Base-by-base conservation (phyloP, 2,113 vertebrate genomes). In the Burhinus oedicnemus region DNA sequence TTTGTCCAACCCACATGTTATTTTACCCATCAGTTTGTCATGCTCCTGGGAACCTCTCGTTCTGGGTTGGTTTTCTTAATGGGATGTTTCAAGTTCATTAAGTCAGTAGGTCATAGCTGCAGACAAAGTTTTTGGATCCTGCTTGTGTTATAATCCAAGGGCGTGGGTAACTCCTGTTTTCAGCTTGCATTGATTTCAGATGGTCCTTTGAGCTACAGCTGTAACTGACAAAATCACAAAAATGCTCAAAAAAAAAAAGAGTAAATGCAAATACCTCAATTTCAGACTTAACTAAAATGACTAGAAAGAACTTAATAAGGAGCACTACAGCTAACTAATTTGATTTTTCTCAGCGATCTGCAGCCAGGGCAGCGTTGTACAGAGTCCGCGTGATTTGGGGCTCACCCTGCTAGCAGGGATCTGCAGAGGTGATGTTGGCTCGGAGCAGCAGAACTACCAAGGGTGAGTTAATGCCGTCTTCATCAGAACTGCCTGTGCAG, bases 81-180 rank as follows among this genome's bases (percentile, higher is more conserved):
- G 72, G 44, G 12, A 21, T 71, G 23, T 93, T 96, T 96, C 77
- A 64, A 79, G 87, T 94, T 96, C 89, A 87, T 64, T 76, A 72
- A 91, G 52, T 68, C 87, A 51, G 29, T 38, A 47, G 51, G 55
- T 69, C 72, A 14, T 26, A 47, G 71, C 8, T 88, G 16, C 32
- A 68, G 57, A 23, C 17, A 32, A 60, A 76, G 40, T 15, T 83
- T 94, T 93, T 91, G 25, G 90, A 62, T 69, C 49, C 18, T 51
- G 10, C 26, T 68, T 62, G 36, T 65, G 26, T 72, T 93, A 11
- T 11, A 54, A 34, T 70, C 62, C 58, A 69, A 69, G 36, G 54
- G 19, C 21, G 3, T 5, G 32, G 27, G 40, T 71, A 54, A 36
- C 32, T 65, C 36, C 34, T 0, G 0, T 71, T 83, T 78, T 78